Evolutionary conservation across 2,797 vertebrate genomes (phyloP).

Genomic region (Chiroxiphia lanceolata): DNA sequence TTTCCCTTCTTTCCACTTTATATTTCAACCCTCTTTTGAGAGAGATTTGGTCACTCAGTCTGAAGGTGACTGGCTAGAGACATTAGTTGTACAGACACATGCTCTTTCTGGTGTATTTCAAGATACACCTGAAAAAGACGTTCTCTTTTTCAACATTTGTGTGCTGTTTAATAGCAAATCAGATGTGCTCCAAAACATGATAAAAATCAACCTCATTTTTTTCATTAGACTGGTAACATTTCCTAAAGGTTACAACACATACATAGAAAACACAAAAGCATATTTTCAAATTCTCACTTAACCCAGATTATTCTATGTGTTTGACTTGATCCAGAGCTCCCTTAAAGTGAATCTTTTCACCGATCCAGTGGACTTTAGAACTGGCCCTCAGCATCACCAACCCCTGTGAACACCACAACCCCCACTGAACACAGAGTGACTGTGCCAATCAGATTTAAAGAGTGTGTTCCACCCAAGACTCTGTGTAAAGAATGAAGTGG

Average conservation of each 20-base stretch:
- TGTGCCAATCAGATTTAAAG: not conserved
- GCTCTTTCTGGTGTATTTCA: not conserved
- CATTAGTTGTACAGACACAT: not conserved
- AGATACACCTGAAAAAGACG: not conserved
- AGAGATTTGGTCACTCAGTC: not conserved
- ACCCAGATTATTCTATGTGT: not conserved
- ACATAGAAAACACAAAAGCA: not conserved
- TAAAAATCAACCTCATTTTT: not conserved
- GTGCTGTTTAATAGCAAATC: not conserved
- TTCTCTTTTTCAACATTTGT: not conserved
- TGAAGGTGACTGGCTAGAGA: not conserved
- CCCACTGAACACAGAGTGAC: not conserved
- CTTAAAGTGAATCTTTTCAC: not conserved
- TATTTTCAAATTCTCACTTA: not conserved
- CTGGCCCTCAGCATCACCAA: not conserved
- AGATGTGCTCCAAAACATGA: not conserved
- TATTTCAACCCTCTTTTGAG: not conserved
- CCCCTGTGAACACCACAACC: too few species aligned
- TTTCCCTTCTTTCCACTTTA: not conserved
- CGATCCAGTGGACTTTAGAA: not conserved
- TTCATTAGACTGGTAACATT: not conserved
- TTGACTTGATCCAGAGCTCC: not conserved
- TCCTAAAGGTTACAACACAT: not conserved
- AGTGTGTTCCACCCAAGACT: not conserved
- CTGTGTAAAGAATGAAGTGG: not conserved